A percentile compares a stretch with the other conserved stretches of the same genome.
These are phyloP conservation scores for Pogonus chalceus DNA, from an alignment of 1,140 invertebrate species.

Conservation along the genomic window DNA sequence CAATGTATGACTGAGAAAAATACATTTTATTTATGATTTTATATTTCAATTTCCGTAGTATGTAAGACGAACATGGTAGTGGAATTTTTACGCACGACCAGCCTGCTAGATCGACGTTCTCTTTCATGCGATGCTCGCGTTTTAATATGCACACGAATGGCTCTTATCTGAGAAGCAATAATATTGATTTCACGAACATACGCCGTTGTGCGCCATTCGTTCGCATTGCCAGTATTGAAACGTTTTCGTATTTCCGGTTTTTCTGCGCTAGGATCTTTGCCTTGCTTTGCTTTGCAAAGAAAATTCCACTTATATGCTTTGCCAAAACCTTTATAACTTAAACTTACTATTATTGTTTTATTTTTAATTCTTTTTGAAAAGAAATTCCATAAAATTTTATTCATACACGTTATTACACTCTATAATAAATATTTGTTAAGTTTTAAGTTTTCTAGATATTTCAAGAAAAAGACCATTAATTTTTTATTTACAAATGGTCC, in stretches of 20 bases:
- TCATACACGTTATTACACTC: neutral
- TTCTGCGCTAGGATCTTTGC: neutral
- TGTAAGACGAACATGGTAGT: neutral
- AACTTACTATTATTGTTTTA: no score
- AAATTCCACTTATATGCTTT: no score
- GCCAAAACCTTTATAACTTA: no score
- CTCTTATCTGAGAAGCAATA: neutral
- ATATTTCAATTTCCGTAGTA: no score
- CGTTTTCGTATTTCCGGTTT: neutral
- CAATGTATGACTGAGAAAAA: no score
- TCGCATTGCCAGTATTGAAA: neutral
- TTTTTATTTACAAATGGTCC: no score
- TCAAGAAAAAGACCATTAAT: no score
- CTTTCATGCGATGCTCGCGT: neutral
- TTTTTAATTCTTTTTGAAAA: no score
- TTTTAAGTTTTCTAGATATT: no score
- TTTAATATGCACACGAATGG: slow-evolving; percentile 3
- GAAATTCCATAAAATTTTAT: neutral
- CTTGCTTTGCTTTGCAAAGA: neutral
- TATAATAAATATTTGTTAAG: no score
- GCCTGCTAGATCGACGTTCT: neutral
- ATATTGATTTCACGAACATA: neutral
- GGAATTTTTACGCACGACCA: neutral
- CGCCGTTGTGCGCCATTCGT: neutral
- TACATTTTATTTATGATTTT: no score